Percentiles rank a stretch among this genome's conserved stretches.
Evolutionary conservation across 2,888 invertebrate species (phyloP).

Genomic region (Matsumyia berberina): DNA sequence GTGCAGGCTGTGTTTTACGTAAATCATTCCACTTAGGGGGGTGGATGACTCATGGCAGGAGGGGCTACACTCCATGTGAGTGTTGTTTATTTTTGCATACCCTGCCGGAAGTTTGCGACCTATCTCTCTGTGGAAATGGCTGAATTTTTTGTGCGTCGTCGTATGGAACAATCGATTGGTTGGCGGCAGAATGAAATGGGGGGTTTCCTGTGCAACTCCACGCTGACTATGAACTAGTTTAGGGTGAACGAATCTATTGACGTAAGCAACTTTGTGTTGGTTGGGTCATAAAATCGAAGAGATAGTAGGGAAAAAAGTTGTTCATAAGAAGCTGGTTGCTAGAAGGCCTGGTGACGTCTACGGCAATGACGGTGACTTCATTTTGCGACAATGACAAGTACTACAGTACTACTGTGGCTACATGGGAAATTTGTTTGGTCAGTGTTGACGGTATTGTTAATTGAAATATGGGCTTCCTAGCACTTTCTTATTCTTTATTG

Average conservation of each 20-base stretch:
- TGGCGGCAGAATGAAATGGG: slow-evolving; percentile 6
- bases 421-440: not conserved
- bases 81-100: slow-evolving; percentile 14
- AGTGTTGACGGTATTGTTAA: not conserved
- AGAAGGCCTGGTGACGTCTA: not conserved
- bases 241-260: not conserved
- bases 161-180: slow-evolving; percentile 25
- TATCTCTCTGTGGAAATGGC: slow-evolving; percentile 39
- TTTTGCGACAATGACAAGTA: not conserved
- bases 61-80: not conserved
- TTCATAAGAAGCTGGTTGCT: not conserved
- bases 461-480: too few relatives aligned
- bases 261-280: slow-evolving; percentile 1
- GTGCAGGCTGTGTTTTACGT: slow-evolving; percentile 32
- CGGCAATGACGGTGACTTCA: not conserved
- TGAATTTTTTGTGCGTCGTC: slow-evolving; percentile 15
- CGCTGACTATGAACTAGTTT: slow-evolving; percentile 7
- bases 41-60: slow-evolving; percentile 56
- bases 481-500: too few relatives aligned
- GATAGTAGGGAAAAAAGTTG: slow-evolving; percentile 8
- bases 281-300: slow-evolving; percentile 5
- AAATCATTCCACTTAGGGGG: slow-evolving; percentile 36
- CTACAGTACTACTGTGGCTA: not conserved
- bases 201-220: slow-evolving; percentile 1
- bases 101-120: slow-evolving; percentile 47